phyloP scores from a whole-genome alignment of 1,140 invertebrate species.

The Parapsyche elsis region DNA sequence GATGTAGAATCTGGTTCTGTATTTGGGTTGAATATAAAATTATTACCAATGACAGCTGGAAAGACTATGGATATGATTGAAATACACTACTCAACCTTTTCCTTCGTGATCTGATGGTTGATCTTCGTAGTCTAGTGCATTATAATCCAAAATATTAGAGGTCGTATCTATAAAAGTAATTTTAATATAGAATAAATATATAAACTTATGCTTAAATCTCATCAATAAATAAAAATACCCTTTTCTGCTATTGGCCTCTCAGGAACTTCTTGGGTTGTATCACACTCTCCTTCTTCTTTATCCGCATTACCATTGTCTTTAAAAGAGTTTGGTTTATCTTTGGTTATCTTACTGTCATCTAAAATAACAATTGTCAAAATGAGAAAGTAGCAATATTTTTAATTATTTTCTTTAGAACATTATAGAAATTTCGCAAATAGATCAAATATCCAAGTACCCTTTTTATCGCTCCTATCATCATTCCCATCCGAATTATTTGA shows the following conservation, averaged over 20 bases:
- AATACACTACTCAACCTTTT: slow-evolving; percentile 44
- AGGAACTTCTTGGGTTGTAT: slow-evolving; percentile 48
- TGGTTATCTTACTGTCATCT: slow-evolving; percentile 47
- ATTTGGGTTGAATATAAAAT: not conserved
- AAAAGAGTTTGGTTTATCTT: slow-evolving; percentile 55
- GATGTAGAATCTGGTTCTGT: slow-evolving; percentile 17
- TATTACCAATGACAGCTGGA: no score
- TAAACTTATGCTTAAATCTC: not conserved
- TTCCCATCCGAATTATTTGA: slow-evolving; percentile 59
- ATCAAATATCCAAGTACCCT: not conserved
- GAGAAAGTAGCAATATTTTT: not conserved
- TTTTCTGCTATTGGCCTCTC: slow-evolving; percentile 22
- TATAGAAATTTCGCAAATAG: no score
- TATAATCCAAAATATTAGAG: slow-evolving; percentile 60
- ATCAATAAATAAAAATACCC: slow-evolving; percentile 32
- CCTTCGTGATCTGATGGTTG: slow-evolving; percentile 51
- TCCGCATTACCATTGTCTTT: slow-evolving; percentile 21
- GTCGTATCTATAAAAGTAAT: slow-evolving; percentile 30
- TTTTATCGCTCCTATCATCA: slow-evolving; percentile 31
- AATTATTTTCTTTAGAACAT: slow-evolving; percentile 1
- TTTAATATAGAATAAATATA: not conserved
- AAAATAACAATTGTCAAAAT: no score
- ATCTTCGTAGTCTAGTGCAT: slow-evolving; percentile 65
- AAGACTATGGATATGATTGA: not conserved
- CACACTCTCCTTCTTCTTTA: slow-evolving; percentile 53